Evolutionary conservation across 2,888 invertebrate genomes (phyloP).

Genomic region (Heliconius sara): DNA sequence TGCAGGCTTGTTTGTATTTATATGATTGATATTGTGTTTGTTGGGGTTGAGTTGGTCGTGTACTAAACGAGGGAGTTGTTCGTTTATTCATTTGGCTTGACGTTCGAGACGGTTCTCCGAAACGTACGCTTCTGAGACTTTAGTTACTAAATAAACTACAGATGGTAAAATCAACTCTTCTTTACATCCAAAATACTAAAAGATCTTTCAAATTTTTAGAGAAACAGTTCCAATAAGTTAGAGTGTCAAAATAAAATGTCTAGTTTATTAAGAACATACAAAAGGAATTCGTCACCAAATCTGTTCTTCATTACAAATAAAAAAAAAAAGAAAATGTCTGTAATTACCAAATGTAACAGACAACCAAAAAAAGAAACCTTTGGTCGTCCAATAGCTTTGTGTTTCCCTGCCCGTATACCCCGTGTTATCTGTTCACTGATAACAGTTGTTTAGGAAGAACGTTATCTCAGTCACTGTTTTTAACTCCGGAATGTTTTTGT

Average conservation of each 20-base stretch:
- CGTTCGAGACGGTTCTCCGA: too few species aligned
- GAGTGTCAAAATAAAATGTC: not conserved
- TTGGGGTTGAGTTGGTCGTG: not conserved
- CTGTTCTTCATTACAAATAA: not conserved
- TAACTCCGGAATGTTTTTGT: not conserved
- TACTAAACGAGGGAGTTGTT: too few species aligned
- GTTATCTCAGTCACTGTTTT: constrained; percentile 16
- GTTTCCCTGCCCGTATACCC: not conserved
- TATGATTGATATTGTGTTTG: not conserved
- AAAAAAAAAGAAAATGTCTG: not conserved
- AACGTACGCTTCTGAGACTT: too few species aligned
- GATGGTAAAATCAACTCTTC: too few species aligned
- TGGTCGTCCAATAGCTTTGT: constrained; percentile 1
- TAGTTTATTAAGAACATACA: not conserved
- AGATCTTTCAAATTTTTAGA: not conserved
- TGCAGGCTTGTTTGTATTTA: not conserved
- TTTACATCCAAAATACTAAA: too few species aligned
- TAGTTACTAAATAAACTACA: too few species aligned
- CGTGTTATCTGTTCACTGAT: constrained; percentile 4
- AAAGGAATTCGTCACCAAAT: not conserved
- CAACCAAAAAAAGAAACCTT: constrained; percentile 7
- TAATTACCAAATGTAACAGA: constrained; percentile 19
- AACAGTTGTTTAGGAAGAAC: constrained; percentile 16
- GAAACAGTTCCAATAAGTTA: not conserved
- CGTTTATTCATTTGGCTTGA: too few species aligned